Percentiles rank a stretch among this genome's conserved stretches.
phyloP scores from a whole-genome alignment of 1,140 invertebrate species.

The Habropoda laboriosa region DNA sequence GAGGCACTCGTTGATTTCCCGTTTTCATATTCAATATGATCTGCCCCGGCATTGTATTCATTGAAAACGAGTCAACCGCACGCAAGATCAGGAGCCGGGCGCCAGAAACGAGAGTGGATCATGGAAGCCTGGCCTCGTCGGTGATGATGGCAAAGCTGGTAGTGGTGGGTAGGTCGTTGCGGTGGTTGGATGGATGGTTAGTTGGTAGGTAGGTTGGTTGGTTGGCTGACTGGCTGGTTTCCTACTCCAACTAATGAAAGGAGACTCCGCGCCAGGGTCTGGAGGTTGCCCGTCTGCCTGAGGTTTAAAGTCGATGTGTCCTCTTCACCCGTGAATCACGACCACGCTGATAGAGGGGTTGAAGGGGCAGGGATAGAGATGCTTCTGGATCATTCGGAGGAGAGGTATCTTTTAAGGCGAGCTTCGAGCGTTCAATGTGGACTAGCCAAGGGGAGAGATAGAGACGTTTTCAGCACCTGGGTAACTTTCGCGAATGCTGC shows the following conservation, averaged over 20 bases:
- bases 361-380: background rate
- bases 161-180: conserved; percentile 63
- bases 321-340: conserved; percentile 70
- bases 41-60: conserved; percentile 80
- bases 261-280: conserved; percentile 74
- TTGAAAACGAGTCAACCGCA: conserved; percentile 82
- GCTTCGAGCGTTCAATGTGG: background rate
- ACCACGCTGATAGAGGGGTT: background rate
- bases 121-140: conserved; percentile 64
- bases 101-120: conserved; percentile 74
- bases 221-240: conserved; percentile 76
- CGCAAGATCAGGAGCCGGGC: conserved; percentile 77
- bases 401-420: conserved; percentile 35
- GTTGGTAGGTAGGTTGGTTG: conserved; percentile 73
- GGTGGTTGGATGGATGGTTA: conserved; percentile 75
- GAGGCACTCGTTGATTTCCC: conserved; percentile 80
- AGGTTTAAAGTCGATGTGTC: conserved; percentile 79
- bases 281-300: conserved; percentile 72
- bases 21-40: conserved; percentile 83
- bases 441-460: background rate
- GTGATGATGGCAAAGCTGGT: conserved; percentile 60
- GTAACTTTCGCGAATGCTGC: background rate
- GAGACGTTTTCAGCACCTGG: background rate
- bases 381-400: conserved; percentile 29
- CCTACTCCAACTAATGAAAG: conserved; percentile 82